Percentiles rank a stretch among this genome's conserved stretches.
These are phyloP conservation scores for Trachymyrmex septentrionalis DNA, from an alignment of 1,140 invertebrate species.

Conservation along the genomic window DNA sequence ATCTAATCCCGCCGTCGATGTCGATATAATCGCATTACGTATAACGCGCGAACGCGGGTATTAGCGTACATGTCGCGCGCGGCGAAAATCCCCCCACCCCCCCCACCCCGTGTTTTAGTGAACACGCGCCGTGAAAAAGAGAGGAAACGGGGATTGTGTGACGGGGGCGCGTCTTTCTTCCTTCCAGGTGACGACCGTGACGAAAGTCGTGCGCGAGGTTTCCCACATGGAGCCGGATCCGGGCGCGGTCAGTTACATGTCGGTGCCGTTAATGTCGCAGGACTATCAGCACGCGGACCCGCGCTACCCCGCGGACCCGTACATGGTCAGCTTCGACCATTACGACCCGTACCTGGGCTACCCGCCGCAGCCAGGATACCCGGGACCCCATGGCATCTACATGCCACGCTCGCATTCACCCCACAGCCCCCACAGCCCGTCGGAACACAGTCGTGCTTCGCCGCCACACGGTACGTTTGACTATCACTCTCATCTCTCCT, in stretches of 20 bases:
- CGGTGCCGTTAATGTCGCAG: conserved; percentile 85
- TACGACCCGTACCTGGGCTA: conserved; percentile 85
- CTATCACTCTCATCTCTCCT: too few relatives aligned
- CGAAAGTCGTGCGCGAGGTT: conserved; percentile 90
- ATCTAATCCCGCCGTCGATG: conserved; percentile 1
- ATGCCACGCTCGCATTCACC: conserved; percentile 85
- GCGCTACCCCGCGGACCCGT: conserved; percentile 84
- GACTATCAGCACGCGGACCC: conserved; percentile 84
- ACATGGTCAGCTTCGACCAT: conserved; percentile 86
- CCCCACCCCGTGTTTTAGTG: too few relatives aligned
- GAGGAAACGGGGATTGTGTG: neutral
- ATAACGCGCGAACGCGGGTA: neutral
- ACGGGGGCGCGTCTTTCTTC: conserved; percentile 47
- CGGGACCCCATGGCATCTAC: conserved; percentile 85
- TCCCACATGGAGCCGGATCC: conserved; percentile 90
- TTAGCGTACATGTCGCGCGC: neutral
- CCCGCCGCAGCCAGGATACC: conserved; percentile 84
- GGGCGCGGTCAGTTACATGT: conserved; percentile 85
- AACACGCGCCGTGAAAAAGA: neutral
- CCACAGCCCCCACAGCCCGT: conserved; percentile 85
- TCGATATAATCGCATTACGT: conserved; percentile 3
- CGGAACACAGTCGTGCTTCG: conserved; percentile 85
- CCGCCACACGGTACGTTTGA: conserved; percentile 83
- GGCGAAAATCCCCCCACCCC: conserved; percentile 25
- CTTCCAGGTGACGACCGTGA: conserved; percentile 88